Conservation (phyloP, 2,888 invertebrate genomes). For the Hypselothyrea guttata region DNA sequence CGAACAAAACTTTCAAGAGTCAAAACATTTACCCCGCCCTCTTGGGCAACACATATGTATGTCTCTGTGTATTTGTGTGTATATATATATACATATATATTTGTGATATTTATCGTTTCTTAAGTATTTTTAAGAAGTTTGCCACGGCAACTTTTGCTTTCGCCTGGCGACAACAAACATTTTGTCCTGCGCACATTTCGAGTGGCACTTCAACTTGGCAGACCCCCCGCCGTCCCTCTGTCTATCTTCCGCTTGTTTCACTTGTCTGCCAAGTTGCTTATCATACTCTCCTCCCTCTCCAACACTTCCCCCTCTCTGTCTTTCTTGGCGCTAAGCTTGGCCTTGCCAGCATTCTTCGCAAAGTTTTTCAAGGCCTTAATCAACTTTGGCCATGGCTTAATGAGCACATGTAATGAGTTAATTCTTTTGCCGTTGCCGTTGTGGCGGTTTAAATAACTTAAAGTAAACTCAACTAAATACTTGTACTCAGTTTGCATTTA, state of each 20-base stretch:
- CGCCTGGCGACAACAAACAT: slow-evolving; percentile 45
- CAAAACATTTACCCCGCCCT: slow-evolving; percentile 38
- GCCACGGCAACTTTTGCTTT: slow-evolving; percentile 62
- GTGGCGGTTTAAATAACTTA: slow-evolving; percentile 30
- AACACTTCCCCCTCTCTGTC: no score
- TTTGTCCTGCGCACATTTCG: slow-evolving; percentile 62
- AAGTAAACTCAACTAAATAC: slow-evolving; percentile 13
- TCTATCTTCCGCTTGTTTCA: background rate
- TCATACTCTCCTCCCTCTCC: slow-evolving; percentile 1
- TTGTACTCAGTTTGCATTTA: no score
- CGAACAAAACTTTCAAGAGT: slow-evolving; percentile 65
- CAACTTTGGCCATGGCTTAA: slow-evolving; percentile 65
- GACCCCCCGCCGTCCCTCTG: slow-evolving; percentile 5
- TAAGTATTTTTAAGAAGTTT: slow-evolving; percentile 75
- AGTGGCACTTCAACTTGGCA: slow-evolving; percentile 55
- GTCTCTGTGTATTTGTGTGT: slow-evolving; percentile 4
- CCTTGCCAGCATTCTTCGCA: slow-evolving; percentile 31
- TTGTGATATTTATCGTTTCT: slow-evolving; percentile 72
- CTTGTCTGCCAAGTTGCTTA: no score
- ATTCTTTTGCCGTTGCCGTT: slow-evolving; percentile 49
- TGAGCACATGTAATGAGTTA: slow-evolving; percentile 68
- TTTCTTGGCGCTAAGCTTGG: slow-evolving; percentile 14
- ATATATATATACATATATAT: slow-evolving; percentile 34
- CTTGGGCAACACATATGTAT: slow-evolving; percentile 27
- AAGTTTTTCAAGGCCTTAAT: slow-evolving; percentile 72